Conservation (phyloP, 2,888 invertebrate genomes). For the Trypoxylon attenuatum region DNA sequence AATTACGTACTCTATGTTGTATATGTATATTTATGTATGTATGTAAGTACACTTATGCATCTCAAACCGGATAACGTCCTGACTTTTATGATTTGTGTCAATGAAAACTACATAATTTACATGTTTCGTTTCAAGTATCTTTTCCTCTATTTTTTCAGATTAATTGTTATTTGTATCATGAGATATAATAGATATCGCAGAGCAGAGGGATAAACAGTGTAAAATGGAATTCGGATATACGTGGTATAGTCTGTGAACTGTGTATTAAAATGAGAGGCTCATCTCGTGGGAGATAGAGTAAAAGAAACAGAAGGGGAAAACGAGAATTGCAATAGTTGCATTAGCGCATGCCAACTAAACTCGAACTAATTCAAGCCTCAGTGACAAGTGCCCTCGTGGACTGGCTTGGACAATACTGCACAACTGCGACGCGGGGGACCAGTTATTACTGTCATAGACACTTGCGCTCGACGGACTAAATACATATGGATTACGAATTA, state of each 20-base stretch:
- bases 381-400: slow-evolving; percentile 57
- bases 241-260: neutral
- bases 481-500: too few relatives aligned
- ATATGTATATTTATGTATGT: too few relatives aligned
- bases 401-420: slow-evolving; percentile 9
- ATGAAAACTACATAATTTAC: too few relatives aligned
- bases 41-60: too few relatives aligned
- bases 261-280: neutral
- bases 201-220: too few relatives aligned
- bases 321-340: slow-evolving; percentile 39
- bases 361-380: slow-evolving; percentile 43
- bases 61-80: too few relatives aligned
- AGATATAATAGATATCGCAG: too few relatives aligned
- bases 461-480: slow-evolving; percentile 43
- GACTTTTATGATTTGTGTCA: too few relatives aligned
- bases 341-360: slow-evolving; percentile 55
- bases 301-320: neutral
- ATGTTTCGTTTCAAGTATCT: too few relatives aligned
- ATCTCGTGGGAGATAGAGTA: neutral
- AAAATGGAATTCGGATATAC: neutral
- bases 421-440: slow-evolving; percentile 49
- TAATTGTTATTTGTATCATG: too few relatives aligned
- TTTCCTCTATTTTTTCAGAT: too few relatives aligned
- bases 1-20: too few relatives aligned
- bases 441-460: slow-evolving; percentile 60